phyloP scores from a whole-genome alignment of 1,140 invertebrate species.

The Saccostrea echinata region DNA sequence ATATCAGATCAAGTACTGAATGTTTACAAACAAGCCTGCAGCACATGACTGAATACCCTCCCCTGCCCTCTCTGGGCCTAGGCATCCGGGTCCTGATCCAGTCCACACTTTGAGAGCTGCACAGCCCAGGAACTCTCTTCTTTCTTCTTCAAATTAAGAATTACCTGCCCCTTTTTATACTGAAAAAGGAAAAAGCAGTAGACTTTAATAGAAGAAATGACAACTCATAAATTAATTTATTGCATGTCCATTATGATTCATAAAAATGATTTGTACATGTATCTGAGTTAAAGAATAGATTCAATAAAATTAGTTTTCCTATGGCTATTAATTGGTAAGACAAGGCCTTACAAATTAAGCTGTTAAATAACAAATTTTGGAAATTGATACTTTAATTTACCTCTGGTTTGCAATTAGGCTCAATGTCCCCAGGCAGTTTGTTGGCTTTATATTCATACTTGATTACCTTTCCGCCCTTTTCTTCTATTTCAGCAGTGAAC shows the following conservation, averaged over 20 bases:
- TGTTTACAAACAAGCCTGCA: not conserved
- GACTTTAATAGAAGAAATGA: no score
- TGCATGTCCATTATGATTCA: no score
- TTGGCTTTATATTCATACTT: constrained; percentile 62
- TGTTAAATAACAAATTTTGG: no score
- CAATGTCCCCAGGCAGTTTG: constrained; percentile 62
- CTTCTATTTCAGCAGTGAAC: constrained; percentile 51
- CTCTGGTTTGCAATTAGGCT: constrained; percentile 53
- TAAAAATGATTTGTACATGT: no score
- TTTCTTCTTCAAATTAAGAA: constrained; percentile 61
- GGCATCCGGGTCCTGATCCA: constrained; percentile 62
- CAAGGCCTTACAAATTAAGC: no score
- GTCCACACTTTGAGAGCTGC: constrained; percentile 62
- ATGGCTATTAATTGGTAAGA: no score
- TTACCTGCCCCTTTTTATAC: constrained; percentile 67
- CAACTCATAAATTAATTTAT: no score
- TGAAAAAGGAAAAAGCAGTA: constrained; percentile 48
- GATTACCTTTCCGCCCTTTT: constrained; percentile 57
- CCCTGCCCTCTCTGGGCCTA: not conserved
- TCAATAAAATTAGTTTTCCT: no score
- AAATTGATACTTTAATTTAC: not conserved
- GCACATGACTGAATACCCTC: not conserved
- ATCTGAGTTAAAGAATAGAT: no score
- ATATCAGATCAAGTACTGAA: not conserved
- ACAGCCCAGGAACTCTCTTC: constrained; percentile 67